phyloP scores from a whole-genome alignment of 1,140 invertebrate species.

The Plutomurus gul region DNA sequence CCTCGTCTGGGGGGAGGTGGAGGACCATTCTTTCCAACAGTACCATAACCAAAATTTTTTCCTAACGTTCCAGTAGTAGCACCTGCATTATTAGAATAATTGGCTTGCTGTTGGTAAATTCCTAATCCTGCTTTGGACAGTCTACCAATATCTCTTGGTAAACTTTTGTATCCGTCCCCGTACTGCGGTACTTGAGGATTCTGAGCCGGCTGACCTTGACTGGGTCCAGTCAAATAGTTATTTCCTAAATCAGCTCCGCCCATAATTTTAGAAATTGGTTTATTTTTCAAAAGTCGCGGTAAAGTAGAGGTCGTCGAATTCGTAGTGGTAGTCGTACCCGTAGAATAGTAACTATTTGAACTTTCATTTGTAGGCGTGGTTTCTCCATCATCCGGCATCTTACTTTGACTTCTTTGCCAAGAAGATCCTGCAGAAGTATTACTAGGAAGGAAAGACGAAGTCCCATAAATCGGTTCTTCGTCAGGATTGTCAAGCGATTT shows the following conservation, averaged over 20 bases:
- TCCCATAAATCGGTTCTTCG: conserved; percentile 56
- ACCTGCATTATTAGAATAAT: conserved; percentile 18
- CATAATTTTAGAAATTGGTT: conserved; percentile 51
- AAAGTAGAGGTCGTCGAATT: conserved; percentile 47
- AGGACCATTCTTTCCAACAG: conserved; percentile 42
- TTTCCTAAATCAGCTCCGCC: conserved; percentile 33
- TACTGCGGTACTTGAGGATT: conserved; percentile 20
- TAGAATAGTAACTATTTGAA: conserved; percentile 28
- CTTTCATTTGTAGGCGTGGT: conserved; percentile 24
- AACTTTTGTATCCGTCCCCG: conserved; percentile 52
- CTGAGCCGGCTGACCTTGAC: neutral
- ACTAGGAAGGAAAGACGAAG: conserved; percentile 53
- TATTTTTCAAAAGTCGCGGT: conserved; percentile 49
- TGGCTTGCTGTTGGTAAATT: neutral
- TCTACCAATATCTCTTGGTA: conserved; percentile 51
- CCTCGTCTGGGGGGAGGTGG: conserved; percentile 48
- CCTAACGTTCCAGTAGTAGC: conserved; percentile 38
- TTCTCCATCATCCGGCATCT: conserved; percentile 21
- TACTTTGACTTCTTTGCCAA: conserved; percentile 30
- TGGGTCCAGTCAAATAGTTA: neutral
- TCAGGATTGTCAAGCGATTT: conserved; percentile 53
- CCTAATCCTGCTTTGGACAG: conserved; percentile 35
- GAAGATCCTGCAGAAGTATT: neutral
- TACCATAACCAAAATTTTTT: conserved; percentile 10
- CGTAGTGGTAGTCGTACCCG: conserved; percentile 43